These are phyloP conservation scores for Solenopsis invicta DNA, from an alignment of 1,140 invertebrate genomes.

Conservation along the genomic window DNA sequence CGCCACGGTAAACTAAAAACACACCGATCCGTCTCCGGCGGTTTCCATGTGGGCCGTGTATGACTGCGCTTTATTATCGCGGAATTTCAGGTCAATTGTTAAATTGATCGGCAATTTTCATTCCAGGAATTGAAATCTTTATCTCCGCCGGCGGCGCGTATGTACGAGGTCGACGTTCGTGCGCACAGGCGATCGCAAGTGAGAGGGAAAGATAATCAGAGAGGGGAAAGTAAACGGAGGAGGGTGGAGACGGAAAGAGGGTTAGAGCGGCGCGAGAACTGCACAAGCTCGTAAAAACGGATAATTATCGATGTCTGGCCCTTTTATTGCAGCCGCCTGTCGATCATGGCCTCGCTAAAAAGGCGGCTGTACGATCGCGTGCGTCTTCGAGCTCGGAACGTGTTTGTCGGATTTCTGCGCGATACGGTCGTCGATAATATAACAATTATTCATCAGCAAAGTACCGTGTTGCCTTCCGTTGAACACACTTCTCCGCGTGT, in stretches of 20 bases:
- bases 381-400: slow-evolving; percentile 14
- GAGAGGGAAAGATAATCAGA: slow-evolving; percentile 30
- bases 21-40: slow-evolving; percentile 66
- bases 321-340: slow-evolving; percentile 78
- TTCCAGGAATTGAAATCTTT: slow-evolving; percentile 85
- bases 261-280: background rate
- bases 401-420: slow-evolving; percentile 38
- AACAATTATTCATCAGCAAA: slow-evolving; percentile 9
- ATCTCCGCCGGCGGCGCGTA: slow-evolving; percentile 75
- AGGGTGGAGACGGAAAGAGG: background rate
- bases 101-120: slow-evolving; percentile 86
- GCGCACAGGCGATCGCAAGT: slow-evolving; percentile 8
- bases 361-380: slow-evolving; percentile 40
- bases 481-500: background rate
- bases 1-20: slow-evolving; percentile 75
- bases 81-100: slow-evolving; percentile 85
- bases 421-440: slow-evolving; percentile 37
- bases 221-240: background rate
- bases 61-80: slow-evolving; percentile 81
- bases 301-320: slow-evolving; percentile 83
- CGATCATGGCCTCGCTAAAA: slow-evolving; percentile 57
- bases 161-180: slow-evolving; percentile 51
- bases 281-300: slow-evolving; percentile 80
- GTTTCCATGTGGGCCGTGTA: slow-evolving; percentile 78
- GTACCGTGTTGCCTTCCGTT: background rate